Conservation (phyloP, 2,888 invertebrate species). For the Hesperia comma region DNA sequence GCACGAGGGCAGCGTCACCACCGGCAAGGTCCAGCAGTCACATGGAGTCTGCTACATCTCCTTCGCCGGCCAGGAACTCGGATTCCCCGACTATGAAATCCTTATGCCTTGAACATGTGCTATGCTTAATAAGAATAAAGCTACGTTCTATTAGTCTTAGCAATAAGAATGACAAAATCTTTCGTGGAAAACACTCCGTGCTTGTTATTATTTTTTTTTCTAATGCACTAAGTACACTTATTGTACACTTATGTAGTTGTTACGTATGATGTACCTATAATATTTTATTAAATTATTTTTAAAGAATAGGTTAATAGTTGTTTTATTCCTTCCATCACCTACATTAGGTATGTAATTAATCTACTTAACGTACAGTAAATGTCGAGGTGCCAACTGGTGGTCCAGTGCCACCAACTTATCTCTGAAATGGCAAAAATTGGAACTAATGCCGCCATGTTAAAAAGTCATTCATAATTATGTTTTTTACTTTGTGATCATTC, state of each 20-base stretch:
- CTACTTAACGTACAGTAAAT: no score
- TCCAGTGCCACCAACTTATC: no score
- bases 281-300: slow-evolving; percentile 55
- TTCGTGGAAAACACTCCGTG: slow-evolving; percentile 46
- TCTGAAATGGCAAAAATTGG: no score
- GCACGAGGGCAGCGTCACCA: slow-evolving; percentile 90
- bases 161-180: neutral
- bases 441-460: no score
- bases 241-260: slow-evolving; percentile 39
- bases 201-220: slow-evolving; percentile 45
- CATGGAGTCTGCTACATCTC: slow-evolving; percentile 93
- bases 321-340: neutral
- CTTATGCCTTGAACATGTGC: slow-evolving; percentile 75
- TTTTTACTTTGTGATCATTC: no score
- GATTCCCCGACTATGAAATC: slow-evolving; percentile 92
- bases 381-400: no score
- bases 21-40: slow-evolving; percentile 93
- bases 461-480: no score
- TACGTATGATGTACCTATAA: slow-evolving; percentile 44
- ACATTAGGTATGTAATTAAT: no score
- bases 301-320: slow-evolving; percentile 31
- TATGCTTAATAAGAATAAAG: slow-evolving; percentile 10
- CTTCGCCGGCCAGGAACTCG: slow-evolving; percentile 90
- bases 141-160: slow-evolving; percentile 14
- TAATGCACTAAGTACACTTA: slow-evolving; percentile 52